Conservation (phyloP, 2,888 invertebrate genomes). For the Cataglyphis cursor region DNA sequence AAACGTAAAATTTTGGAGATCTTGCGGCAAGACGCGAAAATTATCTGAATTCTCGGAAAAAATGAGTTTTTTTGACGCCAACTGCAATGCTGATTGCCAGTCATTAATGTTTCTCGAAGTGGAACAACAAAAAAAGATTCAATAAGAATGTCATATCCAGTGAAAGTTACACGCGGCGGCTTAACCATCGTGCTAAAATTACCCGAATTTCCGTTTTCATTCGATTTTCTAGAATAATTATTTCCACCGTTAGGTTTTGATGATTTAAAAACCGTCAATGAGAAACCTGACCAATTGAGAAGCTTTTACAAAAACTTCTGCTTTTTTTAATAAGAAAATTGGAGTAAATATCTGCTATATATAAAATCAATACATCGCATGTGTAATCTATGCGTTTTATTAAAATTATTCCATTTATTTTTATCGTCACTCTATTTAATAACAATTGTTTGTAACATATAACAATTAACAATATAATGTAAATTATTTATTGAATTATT, state of each 20-base stretch:
- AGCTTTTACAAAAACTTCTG: not conserved
- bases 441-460: not conserved
- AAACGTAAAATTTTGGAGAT: not conserved
- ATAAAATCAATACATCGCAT: not conserved
- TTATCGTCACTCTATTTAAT: not conserved
- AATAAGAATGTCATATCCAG: constrained; percentile 36
- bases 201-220: constrained; percentile 62
- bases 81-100: not conserved
- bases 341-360: not conserved
- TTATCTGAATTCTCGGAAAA: not conserved
- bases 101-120: constrained; percentile 41
- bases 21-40: not conserved
- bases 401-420: not conserved
- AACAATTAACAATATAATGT: not conserved
- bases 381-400: not conserved
- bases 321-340: not conserved
- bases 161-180: constrained; percentile 51
- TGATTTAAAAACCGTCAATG: not conserved
- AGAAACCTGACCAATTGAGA: not conserved
- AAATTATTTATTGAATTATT: not conserved
- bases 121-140: constrained; percentile 24
- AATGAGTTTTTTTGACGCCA: not conserved
- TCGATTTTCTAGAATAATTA: constrained; percentile 49
- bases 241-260: not conserved
- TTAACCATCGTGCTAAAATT: constrained; percentile 44